Percentiles rank a stretch among this genome's conserved stretches.
phyloP scores from a whole-genome alignment of 2,113 vertebrate genomes.

The Cervus canadensis region DNA sequence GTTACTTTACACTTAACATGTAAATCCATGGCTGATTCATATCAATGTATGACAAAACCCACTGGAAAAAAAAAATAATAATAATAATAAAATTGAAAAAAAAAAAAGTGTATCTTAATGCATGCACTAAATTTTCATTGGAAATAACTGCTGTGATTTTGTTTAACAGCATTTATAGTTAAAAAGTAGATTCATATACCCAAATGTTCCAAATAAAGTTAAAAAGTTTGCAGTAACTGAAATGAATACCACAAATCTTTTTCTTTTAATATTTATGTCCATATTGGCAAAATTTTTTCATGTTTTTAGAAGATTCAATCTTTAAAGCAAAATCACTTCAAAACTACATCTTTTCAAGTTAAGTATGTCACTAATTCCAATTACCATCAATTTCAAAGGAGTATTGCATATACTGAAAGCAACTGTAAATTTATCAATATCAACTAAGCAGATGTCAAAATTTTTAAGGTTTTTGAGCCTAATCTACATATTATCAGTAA shows the following conservation, averaged over 20 bases:
- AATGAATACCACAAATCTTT: background rate
- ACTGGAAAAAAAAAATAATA: no score
- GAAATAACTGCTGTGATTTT: background rate
- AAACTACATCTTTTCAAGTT: background rate
- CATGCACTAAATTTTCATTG: background rate
- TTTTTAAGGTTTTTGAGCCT: background rate
- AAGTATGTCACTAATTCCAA: background rate
- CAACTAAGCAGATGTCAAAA: background rate
- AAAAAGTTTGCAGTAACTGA: background rate
- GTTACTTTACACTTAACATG: background rate
- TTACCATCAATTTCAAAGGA: background rate
- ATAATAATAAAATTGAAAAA: no score
- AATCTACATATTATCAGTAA: background rate
- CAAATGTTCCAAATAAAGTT: background rate
- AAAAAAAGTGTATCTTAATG: background rate
- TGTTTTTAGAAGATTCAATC: background rate
- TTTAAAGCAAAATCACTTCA: slow-evolving; percentile 22
- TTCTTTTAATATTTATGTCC: background rate
- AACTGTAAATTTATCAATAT: background rate
- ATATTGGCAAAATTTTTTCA: background rate
- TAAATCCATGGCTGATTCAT: no score
- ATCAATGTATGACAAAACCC: no score
- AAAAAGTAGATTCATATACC: background rate
- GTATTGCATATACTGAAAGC: background rate
- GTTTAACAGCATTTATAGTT: background rate